These are phyloP conservation scores for Anneissia japonica DNA, from an alignment of 35 echinoderm and acorn worm species.

Conservation along the genomic window DNA sequence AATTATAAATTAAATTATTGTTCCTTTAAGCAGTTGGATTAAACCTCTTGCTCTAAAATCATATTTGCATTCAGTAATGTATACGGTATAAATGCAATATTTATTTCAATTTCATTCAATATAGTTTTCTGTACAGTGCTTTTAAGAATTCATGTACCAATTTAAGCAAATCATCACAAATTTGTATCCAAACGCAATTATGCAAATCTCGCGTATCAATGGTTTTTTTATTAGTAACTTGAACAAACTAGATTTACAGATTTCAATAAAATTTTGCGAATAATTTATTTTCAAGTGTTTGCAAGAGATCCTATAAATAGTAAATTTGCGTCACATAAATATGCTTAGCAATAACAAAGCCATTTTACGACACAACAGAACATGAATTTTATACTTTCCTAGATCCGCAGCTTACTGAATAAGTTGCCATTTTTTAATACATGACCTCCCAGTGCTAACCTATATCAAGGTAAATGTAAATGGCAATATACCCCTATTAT, in stretches of 20 bases:
- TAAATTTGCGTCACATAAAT: neutral
- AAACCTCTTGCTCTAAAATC: too few relatives aligned
- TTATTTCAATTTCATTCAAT: too few relatives aligned
- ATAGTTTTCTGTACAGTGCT: too few relatives aligned
- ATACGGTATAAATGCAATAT: too few relatives aligned
- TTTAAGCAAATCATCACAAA: too few relatives aligned
- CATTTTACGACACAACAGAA: neutral
- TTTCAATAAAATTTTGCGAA: neutral
- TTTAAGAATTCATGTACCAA: too few relatives aligned
- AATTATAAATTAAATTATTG: too few relatives aligned
- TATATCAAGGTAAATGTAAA: neutral
- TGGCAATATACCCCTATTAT: too few relatives aligned
- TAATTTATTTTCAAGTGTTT: neutral
- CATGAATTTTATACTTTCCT: neutral
- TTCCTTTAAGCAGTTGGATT: too few relatives aligned
- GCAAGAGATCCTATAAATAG: neutral
- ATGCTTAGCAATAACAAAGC: neutral
- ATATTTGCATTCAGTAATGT: too few relatives aligned
- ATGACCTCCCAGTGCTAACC: neutral
- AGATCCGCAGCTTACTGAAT: neutral
- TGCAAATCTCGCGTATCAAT: too few relatives aligned
- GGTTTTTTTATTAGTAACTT: neutral
- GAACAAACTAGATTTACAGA: neutral
- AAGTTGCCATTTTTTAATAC: neutral
- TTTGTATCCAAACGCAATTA: too few relatives aligned